phyloP scores from a whole-genome alignment of 2,797 vertebrate genomes.

The Muscicapa striata region DNA sequence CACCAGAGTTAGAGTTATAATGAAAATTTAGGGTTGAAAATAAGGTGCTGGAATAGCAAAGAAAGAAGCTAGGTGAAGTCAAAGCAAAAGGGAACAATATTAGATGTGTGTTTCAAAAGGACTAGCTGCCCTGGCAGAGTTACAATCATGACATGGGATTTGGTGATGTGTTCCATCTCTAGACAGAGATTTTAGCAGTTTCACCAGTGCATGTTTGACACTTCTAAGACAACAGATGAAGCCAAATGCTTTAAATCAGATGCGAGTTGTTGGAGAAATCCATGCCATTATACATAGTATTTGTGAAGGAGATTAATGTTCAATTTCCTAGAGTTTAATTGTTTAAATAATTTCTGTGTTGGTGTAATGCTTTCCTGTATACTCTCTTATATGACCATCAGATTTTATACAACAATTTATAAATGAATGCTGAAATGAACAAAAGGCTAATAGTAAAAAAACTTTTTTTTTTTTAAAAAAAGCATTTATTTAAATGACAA shows the following conservation, averaged over 20 bases:
- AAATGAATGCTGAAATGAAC: background rate
- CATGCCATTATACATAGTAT: background rate
- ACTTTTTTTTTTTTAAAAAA: background rate
- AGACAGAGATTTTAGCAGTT: background rate
- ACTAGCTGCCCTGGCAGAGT: background rate
- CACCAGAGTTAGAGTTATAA: background rate
- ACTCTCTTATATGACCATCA: background rate
- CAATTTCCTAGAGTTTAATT: background rate
- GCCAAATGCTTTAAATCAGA: background rate
- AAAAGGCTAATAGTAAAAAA: background rate
- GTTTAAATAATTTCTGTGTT: background rate
- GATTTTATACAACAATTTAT: background rate
- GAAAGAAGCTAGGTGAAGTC: background rate
- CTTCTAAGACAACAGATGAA: background rate
- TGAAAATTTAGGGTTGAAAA: background rate
- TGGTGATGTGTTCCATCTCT: background rate
- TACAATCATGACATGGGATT: background rate
- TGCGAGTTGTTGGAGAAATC: background rate
- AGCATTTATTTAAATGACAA: background rate
- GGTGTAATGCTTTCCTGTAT: background rate
- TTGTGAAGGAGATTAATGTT: background rate
- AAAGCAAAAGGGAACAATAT: background rate
- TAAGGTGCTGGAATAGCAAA: background rate
- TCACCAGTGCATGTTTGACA: background rate
- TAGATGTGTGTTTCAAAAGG: background rate